Percentiles rank a stretch among this genome's conserved stretches.
phyloP scores from a whole-genome alignment of 2,797 vertebrate genomes.

The Chromobotia macracanthus region DNA sequence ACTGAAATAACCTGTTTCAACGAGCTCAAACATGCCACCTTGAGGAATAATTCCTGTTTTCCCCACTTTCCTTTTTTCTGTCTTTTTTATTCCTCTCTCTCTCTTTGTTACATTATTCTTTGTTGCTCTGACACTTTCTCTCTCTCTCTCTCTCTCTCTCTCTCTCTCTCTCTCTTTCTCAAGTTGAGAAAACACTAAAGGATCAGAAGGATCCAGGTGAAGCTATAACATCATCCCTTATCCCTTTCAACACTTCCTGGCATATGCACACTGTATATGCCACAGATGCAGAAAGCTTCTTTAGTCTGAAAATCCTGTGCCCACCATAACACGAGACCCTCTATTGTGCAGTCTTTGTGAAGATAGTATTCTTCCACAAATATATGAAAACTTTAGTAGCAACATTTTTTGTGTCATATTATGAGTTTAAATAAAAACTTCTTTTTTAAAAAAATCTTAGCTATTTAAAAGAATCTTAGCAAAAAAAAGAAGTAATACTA shows the following conservation, averaged over 20 bases:
- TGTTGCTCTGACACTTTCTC: conserved; percentile 83
- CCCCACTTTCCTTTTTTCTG: conserved; percentile 78
- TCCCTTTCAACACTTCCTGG: conserved; percentile 49
- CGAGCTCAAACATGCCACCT: conserved; percentile 44
- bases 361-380: conserved; percentile 67
- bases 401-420: conserved; percentile 8
- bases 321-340: conserved; percentile 49
- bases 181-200: conserved; percentile 81
- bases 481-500: conserved; percentile 67
- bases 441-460: too few species aligned
- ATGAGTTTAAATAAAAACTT: not conserved
- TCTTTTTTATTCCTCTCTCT: conserved; percentile 80
- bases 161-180: conserved; percentile 70
- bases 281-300: conserved; percentile 35
- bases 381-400: conserved; percentile 19
- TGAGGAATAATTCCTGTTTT: conserved; percentile 89
- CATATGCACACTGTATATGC: conserved; percentile 30
- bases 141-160: conserved; percentile 77
- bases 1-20: conserved; percentile 65
- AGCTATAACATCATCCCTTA: conserved; percentile 85
- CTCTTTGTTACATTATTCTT: conserved; percentile 84
- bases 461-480: too few species aligned
- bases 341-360: conserved; percentile 61
- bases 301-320: conserved; percentile 49
- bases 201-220: conserved; percentile 99